These are phyloP conservation scores for Nemotelus pantherinus DNA, from an alignment of 2,888 invertebrate species.

Conservation along the genomic window DNA sequence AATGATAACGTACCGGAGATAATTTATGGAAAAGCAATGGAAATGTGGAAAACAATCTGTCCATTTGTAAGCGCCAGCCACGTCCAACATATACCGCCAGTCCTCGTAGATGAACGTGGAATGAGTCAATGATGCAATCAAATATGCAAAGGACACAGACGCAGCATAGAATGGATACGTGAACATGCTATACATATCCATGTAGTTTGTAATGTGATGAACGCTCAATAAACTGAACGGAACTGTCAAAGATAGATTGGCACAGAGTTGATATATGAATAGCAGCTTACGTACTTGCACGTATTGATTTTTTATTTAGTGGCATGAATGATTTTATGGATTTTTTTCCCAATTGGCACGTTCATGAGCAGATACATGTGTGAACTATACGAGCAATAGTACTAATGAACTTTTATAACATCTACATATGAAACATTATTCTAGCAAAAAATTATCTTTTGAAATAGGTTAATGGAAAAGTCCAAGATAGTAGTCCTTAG, in stretches of 20 bases:
- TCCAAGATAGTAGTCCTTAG: no score
- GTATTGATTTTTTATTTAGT: no score
- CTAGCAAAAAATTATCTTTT: no score
- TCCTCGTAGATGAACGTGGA: background rate
- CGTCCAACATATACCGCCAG: background rate
- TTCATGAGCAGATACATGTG: background rate
- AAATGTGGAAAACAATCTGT: constrained; percentile 43
- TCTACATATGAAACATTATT: no score
- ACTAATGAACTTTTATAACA: no score
- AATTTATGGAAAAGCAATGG: constrained; percentile 42
- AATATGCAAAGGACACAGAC: background rate
- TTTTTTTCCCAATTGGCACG: background rate
- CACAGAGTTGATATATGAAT: background rate
- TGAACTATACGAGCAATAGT: background rate
- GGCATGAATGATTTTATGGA: no score
- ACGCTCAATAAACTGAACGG: background rate
- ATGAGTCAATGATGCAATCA: background rate
- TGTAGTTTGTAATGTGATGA: constrained; percentile 11
- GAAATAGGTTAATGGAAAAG: no score
- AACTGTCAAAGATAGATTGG: constrained; percentile 19
- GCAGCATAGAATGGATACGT: background rate
- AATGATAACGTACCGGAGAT: constrained; percentile 34
- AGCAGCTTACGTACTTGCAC: background rate
- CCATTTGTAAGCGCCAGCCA: background rate
- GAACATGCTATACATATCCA: background rate